A percentile compares a stretch with the other conserved stretches of the same genome.
Conservation (phyloP, 2,113 vertebrate genomes). For the Bungarus multicinctus region DNA sequence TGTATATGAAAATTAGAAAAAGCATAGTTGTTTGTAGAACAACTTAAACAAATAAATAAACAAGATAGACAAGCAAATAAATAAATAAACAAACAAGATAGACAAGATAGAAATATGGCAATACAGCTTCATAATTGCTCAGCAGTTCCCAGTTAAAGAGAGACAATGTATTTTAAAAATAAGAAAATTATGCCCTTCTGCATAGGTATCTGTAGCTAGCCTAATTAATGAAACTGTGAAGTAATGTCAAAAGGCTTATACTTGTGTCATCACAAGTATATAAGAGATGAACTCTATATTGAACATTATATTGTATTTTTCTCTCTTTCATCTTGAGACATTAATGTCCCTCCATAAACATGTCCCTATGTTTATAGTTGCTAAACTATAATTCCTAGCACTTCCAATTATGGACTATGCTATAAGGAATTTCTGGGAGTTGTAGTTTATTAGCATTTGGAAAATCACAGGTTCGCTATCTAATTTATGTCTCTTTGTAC, state of each 20-base stretch:
- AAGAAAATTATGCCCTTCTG: not conserved
- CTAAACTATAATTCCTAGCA: not conserved
- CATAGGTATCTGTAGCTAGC: not conserved
- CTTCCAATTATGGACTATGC: no score
- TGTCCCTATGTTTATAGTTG: no score
- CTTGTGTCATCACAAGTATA: not conserved
- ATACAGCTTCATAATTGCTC: not conserved
- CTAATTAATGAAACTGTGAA: not conserved
- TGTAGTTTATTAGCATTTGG: not conserved
- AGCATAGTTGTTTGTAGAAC: no score
- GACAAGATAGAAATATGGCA: no score
- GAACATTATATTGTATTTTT: not conserved
- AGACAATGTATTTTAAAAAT: not conserved
- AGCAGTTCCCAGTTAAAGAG: not conserved
- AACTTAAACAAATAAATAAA: not conserved
- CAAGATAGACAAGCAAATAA: not conserved
- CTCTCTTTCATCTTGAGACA: not conserved
- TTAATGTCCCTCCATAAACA: not conserved
- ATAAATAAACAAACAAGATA: not conserved
- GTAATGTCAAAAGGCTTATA: not conserved
- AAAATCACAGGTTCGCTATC: not conserved
- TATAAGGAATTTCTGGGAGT: not conserved
- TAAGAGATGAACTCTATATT: not conserved
- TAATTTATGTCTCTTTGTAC: not conserved
- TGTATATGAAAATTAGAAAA: not conserved